phyloP scores from a whole-genome alignment of 2,888 invertebrate species.

The Diaphora mendica region DNA sequence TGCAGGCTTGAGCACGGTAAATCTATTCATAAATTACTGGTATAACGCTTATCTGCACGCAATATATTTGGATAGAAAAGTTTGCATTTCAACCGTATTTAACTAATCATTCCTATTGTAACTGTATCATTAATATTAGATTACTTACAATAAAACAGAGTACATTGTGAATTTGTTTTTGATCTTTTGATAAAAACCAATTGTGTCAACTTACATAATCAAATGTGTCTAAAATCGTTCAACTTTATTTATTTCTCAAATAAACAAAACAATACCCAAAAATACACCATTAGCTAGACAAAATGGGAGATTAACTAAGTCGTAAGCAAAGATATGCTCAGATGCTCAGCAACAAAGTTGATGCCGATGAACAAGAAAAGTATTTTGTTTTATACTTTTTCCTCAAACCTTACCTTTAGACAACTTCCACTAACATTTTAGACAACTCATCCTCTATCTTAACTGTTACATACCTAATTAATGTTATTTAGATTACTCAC shows the following conservation, averaged over 20 bases:
- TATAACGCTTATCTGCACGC: slow-evolving; percentile 60
- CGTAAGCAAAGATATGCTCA: slow-evolving; percentile 15
- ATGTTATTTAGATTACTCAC: no score
- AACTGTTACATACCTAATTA: no score
- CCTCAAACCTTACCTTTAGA: slow-evolving; percentile 11
- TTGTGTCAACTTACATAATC: no score
- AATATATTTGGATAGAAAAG: slow-evolving; percentile 55
- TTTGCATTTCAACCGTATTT: slow-evolving; percentile 35
- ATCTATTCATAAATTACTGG: slow-evolving; percentile 67
- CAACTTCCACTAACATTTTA: no score
- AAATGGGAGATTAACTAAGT: slow-evolving; percentile 12
- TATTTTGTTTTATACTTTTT: slow-evolving; percentile 30
- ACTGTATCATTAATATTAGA: not conserved
- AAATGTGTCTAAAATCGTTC: no score
- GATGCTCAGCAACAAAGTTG: slow-evolving; percentile 37
- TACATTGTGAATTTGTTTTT: no score
- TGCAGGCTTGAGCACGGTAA: slow-evolving; percentile 52
- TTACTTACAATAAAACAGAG: not conserved
- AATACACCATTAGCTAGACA: not conserved
- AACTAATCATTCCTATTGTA: slow-evolving; percentile 38
- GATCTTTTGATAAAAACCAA: no score
- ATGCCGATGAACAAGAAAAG: slow-evolving; percentile 35
- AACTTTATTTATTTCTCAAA: no score
- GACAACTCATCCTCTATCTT: not conserved
- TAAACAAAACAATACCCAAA: not conserved